Conservation (phyloP, 2,797 vertebrate genomes). For the Graptemys geographica region DNA sequence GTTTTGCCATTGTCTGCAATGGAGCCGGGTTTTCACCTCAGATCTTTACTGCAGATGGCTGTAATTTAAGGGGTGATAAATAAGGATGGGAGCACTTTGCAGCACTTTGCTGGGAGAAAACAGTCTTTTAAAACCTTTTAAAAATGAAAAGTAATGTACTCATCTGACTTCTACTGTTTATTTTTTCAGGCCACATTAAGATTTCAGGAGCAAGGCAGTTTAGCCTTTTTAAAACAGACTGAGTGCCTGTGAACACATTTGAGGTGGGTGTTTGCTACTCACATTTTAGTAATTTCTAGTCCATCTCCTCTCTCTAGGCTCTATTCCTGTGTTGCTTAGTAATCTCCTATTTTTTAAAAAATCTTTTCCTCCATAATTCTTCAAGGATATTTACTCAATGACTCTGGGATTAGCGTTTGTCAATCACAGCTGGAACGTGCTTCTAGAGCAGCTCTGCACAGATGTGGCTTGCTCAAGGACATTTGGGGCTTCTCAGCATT, state of each 20-base stretch:
- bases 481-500: background rate
- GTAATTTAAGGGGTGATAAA: background rate
- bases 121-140: background rate
- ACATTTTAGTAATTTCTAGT: background rate
- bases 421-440: background rate
- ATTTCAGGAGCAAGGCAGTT: background rate
- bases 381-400: background rate
- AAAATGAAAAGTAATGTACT: background rate
- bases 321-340: background rate
- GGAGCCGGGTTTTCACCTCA: background rate
- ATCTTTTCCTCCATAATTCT: background rate
- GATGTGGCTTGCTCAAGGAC: background rate
- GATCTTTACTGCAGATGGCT: background rate
- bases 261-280: background rate
- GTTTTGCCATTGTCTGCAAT: background rate
- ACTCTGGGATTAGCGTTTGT: background rate
- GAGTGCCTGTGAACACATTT: background rate
- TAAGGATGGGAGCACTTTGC: background rate
- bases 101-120: background rate
- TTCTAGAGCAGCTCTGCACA: background rate
- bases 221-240: background rate
- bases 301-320: background rate
- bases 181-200: background rate
- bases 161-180: background rate
- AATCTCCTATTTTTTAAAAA: background rate